Evolutionary conservation across 1,140 invertebrate genomes (phyloP).

Genomic region (Theocolax elegans): DNA sequence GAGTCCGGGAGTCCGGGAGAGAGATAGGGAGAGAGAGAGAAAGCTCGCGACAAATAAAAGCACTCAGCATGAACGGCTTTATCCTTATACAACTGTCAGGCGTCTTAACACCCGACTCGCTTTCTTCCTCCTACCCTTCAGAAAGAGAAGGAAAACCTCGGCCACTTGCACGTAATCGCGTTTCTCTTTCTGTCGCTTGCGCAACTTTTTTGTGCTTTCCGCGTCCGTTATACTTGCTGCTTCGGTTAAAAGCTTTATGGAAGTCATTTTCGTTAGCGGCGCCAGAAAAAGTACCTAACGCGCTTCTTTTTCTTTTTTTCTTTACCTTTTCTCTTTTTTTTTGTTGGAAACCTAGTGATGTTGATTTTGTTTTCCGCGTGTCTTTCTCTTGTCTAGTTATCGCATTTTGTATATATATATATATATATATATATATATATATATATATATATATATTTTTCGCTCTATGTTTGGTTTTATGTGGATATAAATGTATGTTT

Average conservation of each 20-base stretch:
- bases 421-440: too few species aligned
- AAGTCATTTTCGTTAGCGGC: slow-evolving; percentile 57
- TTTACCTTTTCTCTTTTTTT: too few species aligned
- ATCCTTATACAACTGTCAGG: slow-evolving; percentile 64
- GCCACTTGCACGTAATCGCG: slow-evolving; percentile 47
- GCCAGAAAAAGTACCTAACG: not conserved
- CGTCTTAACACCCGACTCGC: slow-evolving; percentile 56
- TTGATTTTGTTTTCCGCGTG: too few species aligned
- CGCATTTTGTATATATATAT: too few species aligned
- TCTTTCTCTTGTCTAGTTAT: too few species aligned
- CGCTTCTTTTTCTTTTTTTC: slow-evolving; percentile 32
- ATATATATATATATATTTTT: too few species aligned
- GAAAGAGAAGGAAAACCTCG: slow-evolving; percentile 6
- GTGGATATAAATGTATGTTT: too few species aligned
- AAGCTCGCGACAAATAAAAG: slow-evolving; percentile 61
- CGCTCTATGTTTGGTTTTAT: too few species aligned
- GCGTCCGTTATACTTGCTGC: not conserved
- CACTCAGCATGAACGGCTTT: slow-evolving; percentile 63
- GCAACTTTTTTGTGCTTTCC: not conserved
- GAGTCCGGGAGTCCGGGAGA: slow-evolving; percentile 46
- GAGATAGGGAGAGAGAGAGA: slow-evolving; percentile 14
- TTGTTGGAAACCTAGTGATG: too few species aligned
- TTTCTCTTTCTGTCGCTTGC: not conserved
- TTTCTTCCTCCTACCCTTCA: slow-evolving; percentile 24
- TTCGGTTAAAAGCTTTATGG: slow-evolving; percentile 56